These are phyloP conservation scores for Pseudorectes ferrugineus DNA, from an alignment of 2,113 vertebrate species.

Conservation along the genomic window DNA sequence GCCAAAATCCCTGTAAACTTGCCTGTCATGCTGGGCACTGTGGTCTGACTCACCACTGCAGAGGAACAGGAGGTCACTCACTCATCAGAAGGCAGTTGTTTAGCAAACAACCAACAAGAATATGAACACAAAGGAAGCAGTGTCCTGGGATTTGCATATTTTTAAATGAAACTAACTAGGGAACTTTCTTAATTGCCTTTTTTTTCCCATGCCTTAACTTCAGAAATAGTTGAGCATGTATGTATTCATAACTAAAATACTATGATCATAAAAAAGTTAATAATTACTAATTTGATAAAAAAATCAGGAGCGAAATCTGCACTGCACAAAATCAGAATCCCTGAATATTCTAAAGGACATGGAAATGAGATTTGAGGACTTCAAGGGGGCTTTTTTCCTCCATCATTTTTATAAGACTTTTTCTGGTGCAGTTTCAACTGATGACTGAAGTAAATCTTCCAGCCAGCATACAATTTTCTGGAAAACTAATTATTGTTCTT, in stretches of 20 bases:
- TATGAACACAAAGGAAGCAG: not conserved
- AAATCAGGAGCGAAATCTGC: fast-evolving
- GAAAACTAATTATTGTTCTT: not conserved
- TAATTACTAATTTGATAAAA: not conserved
- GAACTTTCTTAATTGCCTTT: not conserved
- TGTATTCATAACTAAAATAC: not conserved
- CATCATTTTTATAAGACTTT: not conserved
- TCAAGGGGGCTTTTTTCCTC: not conserved
- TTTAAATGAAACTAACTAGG: not conserved
- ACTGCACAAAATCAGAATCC: not conserved
- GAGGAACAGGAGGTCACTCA: fast-evolving
- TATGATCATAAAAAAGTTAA: not conserved
- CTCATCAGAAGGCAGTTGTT: not conserved
- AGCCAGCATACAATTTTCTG: not conserved
- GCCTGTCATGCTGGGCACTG: not conserved
- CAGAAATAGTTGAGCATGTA: not conserved
- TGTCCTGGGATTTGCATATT: not conserved
- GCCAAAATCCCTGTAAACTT: not conserved
- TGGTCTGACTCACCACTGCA: not conserved
- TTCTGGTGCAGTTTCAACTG: not conserved
- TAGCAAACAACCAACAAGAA: not conserved
- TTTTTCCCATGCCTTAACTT: not conserved
- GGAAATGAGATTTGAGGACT: not conserved
- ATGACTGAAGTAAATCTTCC: not conserved
- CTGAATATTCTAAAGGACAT: not conserved